A percentile compares a stretch with the other conserved stretches of the same genome.
phyloP scores from a whole-genome alignment of 2,113 vertebrate genomes.

The Ploceus nigricollis region DNA sequence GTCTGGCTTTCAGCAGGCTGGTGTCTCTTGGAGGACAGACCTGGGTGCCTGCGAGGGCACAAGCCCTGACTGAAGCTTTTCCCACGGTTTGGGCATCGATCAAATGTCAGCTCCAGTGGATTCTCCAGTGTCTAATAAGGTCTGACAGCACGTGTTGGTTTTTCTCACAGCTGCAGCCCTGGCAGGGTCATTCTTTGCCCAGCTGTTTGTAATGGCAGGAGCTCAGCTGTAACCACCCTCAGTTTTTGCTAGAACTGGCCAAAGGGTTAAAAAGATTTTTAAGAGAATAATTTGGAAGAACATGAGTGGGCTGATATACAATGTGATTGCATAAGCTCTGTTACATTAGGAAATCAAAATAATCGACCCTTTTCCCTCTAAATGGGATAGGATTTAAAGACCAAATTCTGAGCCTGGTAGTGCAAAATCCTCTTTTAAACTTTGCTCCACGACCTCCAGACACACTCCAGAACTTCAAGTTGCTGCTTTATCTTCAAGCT shows the following conservation, averaged over 20 bases:
- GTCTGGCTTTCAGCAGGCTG: not conserved
- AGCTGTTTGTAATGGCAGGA: not conserved
- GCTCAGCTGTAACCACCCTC: not conserved
- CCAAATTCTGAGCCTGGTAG: not conserved
- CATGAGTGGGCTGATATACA: not conserved
- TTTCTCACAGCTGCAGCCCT: conserved; percentile 26
- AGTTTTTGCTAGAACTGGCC: not conserved
- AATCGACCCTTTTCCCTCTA: not conserved
- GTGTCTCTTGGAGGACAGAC: not conserved
- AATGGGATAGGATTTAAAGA: not conserved
- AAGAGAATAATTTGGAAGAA: not conserved
- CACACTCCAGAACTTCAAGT: not conserved
- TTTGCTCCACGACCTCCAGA: not conserved
- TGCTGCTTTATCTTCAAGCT: not conserved
- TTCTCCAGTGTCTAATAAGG: conserved; percentile 16
- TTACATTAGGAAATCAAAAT: not conserved
- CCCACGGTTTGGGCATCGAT: conserved; percentile 22
- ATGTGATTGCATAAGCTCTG: not conserved
- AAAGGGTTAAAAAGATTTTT: not conserved
- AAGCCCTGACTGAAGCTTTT: conserved; percentile 1
- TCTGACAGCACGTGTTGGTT: not conserved
- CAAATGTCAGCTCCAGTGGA: not conserved
- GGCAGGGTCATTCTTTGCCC: not conserved
- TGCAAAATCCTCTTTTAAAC: not conserved
- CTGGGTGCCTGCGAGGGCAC: conserved; percentile 9